Evolutionary conservation across 1,140 invertebrate genomes (phyloP), one percentile per base, ranked within the genome.

Genomic region (Drosophila navojoa): DNA sequence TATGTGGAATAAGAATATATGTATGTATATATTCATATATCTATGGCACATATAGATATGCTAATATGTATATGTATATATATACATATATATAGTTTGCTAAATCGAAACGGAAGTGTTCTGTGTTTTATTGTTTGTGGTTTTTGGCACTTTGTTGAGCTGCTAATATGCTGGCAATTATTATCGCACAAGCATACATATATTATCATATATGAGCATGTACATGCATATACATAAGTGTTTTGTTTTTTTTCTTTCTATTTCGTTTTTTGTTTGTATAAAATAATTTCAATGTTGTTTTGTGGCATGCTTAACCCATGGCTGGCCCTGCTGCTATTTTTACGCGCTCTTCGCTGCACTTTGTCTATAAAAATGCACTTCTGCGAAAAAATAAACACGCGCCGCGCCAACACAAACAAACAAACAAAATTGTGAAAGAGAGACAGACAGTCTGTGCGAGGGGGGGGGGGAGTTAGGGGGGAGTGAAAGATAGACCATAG

Each of bases 371-470:
- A 79, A 87, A 87, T 87, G 84, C 82, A 87, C 82, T 87, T 87
- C 82, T 89, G 79, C 84, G 82, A 87, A 87, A 87, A 86, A 87
- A 87, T 87, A 87, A 87, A 87, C 82, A 87, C 69, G 77, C 70
- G 42, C 60, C 57, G 62, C 61, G 77, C 80, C 80, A 85, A 84
- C 66, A 85, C 73, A 84, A 84, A 84, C 76, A 81, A 75, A 85
- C 73, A 84, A 84, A 85, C 76, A 81, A 75, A 67, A 1, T 2
- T 49, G 55, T 15, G 40, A 15, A 10, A 7, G 19, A 29, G 3
- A 1, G 16, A 15, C 10, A 45, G 22, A 22, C n/a, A 15, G n/a
- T 3, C 19, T 22, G 19, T 22, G 19, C 4, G 19, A 38, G 3
- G 1, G 22, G 13, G 16, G 40, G 22, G 16, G 35, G 47, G 16